Conservation (phyloP, 2,113 vertebrate species). For the Illadopsis cleaveri region DNA sequence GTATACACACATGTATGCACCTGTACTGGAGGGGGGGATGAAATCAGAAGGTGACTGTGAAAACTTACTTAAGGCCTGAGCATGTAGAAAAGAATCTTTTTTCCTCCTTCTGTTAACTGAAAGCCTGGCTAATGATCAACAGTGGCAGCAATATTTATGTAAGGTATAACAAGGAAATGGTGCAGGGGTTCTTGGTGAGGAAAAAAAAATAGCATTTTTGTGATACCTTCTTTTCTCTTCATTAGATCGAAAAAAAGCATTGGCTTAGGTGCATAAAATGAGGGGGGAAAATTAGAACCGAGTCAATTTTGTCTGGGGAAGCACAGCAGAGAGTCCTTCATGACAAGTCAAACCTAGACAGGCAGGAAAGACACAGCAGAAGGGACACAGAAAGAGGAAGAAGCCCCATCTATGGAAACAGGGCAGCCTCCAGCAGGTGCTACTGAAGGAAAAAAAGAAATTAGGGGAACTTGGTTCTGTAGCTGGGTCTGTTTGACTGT, state of each 20-base stretch:
- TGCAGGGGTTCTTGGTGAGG: rapidly evolving
- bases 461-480: neutral
- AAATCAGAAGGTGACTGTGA: neutral
- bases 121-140: neutral
- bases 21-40: no score
- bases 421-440: neutral
- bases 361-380: neutral
- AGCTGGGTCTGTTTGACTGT: neutral
- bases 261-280: neutral
- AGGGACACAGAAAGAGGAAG: neutral
- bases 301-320: neutral
- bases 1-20: no score
- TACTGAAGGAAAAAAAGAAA: neutral
- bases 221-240: neutral
- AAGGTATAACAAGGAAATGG: neutral
- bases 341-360: neutral
- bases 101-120: neutral
- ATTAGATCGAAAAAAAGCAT: neutral
- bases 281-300: rapidly evolving
- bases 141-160: neutral
- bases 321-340: neutral
- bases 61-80: neutral
- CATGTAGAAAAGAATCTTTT: neutral
- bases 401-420: neutral
- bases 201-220: neutral